These are phyloP conservation scores for Arge pagana DNA, from an alignment of 2,888 invertebrate species.

Conservation along the genomic window DNA sequence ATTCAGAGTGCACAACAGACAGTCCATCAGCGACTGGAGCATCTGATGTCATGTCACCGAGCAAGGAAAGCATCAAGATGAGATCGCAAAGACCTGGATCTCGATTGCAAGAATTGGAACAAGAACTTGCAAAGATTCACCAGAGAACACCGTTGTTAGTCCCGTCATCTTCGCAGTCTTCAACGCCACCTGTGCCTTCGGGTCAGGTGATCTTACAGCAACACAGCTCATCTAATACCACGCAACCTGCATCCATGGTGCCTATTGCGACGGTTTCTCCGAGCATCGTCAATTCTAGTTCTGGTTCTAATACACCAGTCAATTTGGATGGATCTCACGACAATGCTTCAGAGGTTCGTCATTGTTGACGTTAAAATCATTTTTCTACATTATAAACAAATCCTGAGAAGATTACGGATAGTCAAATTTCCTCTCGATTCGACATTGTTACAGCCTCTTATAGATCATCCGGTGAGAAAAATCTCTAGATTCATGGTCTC, in stretches of 20 bases:
- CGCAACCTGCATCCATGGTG: constrained; percentile 36
- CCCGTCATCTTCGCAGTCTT: constrained; percentile 43
- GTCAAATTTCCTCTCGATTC: too few species aligned
- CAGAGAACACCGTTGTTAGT: constrained; percentile 45
- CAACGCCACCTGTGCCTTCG: constrained; percentile 45
- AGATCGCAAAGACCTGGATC: constrained; percentile 48
- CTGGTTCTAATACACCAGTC: constrained; percentile 42
- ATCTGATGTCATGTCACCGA: constrained; percentile 50
- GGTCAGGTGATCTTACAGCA: constrained; percentile 34
- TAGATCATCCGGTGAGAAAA: constrained; percentile 65
- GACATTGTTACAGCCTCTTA: too few species aligned
- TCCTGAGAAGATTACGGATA: neutral
- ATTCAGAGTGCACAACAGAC: constrained; percentile 28
- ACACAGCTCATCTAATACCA: constrained; percentile 37
- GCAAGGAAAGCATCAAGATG: constrained; percentile 48
- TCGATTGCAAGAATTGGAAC: constrained; percentile 52
- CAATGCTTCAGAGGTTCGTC: constrained; percentile 36
- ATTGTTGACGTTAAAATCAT: neutral
- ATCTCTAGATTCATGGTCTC: constrained; percentile 80
- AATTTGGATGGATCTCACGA: constrained; percentile 45
- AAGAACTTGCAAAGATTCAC: constrained; percentile 59
- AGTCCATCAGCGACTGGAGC: constrained; percentile 28
- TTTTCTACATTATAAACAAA: neutral
- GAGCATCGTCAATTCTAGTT: constrained; percentile 40
- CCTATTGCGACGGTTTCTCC: constrained; percentile 45